Evolutionary conservation across 2,113 vertebrate genomes (phyloP).

Genomic region (Cottus gobio): DNA sequence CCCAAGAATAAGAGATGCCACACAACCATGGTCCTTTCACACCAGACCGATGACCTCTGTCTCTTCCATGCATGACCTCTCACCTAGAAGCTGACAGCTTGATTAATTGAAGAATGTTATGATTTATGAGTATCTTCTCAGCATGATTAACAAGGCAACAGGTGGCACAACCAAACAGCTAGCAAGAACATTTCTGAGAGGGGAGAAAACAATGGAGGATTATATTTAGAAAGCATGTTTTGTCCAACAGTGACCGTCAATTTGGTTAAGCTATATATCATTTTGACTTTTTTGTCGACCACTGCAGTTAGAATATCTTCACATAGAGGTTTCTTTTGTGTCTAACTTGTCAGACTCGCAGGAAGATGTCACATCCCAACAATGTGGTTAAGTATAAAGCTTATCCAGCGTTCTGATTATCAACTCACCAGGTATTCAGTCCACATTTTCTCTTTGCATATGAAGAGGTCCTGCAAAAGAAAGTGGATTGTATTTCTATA

Average conservation of each 20-base stretch:
- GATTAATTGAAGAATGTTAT: slow-evolving; percentile 99
- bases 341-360: slow-evolving; percentile 32
- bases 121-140: slow-evolving; percentile 99
- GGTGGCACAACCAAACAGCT: slow-evolving; percentile 92
- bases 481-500: not conserved
- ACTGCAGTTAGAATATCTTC: slow-evolving; percentile 74
- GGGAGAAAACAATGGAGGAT: slow-evolving; percentile 78
- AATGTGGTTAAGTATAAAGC: slow-evolving; percentile 35
- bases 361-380: slow-evolving; percentile 36
- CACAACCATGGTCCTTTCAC: slow-evolving; percentile 92
- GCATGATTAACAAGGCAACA: slow-evolving; percentile 99
- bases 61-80: slow-evolving; percentile 91
- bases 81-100: slow-evolving; percentile 96
- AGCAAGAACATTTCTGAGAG: slow-evolving; percentile 90
- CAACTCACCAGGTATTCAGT: slow-evolving; percentile 11
- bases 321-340: slow-evolving; percentile 71
- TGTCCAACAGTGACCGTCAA: slow-evolving; percentile 78
- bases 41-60: slow-evolving; percentile 93
- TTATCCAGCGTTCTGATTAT: slow-evolving; percentile 29
- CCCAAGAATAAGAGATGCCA: slow-evolving; percentile 97
- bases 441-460: not conserved
- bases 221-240: slow-evolving; percentile 80
- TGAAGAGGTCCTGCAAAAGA: not conserved
- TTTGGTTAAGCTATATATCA: slow-evolving; percentile 83
- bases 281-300: slow-evolving; percentile 84